A percentile compares a stretch with the other conserved stretches of the same genome.
These are phyloP conservation scores for Elanoides forficatus DNA, from an alignment of 2,113 vertebrate genomes.

Conservation along the genomic window DNA sequence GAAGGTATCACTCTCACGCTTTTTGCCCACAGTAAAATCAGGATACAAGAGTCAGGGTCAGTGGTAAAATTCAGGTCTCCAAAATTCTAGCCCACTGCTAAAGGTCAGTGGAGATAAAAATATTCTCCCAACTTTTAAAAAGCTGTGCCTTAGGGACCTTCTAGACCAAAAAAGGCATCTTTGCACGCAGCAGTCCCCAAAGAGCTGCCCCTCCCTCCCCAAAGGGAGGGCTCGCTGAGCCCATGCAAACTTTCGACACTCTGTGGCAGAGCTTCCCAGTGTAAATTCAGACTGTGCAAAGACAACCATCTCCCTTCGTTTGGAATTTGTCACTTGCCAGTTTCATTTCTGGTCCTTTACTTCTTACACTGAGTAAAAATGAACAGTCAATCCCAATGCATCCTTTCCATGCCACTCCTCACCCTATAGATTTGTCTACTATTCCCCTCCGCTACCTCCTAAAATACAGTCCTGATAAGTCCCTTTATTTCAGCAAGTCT, in stretches of 20 bases:
- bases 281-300: not conserved
- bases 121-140: not conserved
- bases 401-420: not conserved
- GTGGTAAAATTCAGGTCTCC: not conserved
- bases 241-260: not conserved
- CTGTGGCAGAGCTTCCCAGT: not conserved
- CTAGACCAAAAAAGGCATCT: constrained; percentile 21
- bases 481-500: not conserved
- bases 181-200: not conserved
- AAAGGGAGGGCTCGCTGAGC: not conserved
- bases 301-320: not conserved
- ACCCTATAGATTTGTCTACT: not conserved
- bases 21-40: not conserved
- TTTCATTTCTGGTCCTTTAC: not conserved
- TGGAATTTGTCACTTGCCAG: not conserved
- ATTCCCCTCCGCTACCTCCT: not conserved
- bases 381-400: not conserved
- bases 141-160: not conserved
- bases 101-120: constrained; percentile 15
- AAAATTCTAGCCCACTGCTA: not conserved
- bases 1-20: not conserved
- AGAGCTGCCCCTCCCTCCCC: not conserved
- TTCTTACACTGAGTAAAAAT: not conserved
- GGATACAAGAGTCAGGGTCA: not conserved
- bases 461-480: not conserved